A percentile compares a stretch with the other conserved stretches of the same genome.
Conservation (phyloP, 2,888 invertebrate genomes). For the Polyploca ridens region DNA sequence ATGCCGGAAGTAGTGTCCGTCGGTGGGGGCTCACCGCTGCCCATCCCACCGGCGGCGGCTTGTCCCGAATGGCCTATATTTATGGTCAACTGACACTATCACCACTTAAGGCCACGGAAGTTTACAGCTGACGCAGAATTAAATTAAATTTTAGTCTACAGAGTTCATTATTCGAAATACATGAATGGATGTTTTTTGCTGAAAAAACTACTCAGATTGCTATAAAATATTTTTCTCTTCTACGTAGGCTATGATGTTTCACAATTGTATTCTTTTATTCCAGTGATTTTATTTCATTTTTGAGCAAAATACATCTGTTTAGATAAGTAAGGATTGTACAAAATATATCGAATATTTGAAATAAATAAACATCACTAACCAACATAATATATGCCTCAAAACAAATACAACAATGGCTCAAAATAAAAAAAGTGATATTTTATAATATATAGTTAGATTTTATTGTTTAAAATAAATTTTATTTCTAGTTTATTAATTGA, state of each 20-base stretch:
- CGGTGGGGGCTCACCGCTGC: slow-evolving; percentile 75
- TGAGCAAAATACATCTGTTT: background rate
- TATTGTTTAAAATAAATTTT: slow-evolving; percentile 9
- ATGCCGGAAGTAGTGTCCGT: slow-evolving; percentile 77
- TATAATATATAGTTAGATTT: slow-evolving; percentile 21
- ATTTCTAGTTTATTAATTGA: background rate
- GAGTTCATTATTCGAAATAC: background rate
- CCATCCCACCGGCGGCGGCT: slow-evolving; percentile 74
- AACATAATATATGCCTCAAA: slow-evolving; percentile 9
- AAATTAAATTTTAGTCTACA: background rate
- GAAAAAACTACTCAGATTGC: background rate
- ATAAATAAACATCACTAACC: background rate
- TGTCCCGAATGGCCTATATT: slow-evolving; percentile 79
- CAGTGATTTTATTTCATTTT: background rate
- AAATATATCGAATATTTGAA: slow-evolving; percentile 13
- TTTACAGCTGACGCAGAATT: background rate
- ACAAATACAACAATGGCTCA: slow-evolving; percentile 30
- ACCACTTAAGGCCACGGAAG: background rate
- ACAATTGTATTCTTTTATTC: background rate
- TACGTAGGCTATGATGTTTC: background rate
- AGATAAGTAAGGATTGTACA: slow-evolving; percentile 6
- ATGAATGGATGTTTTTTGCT: background rate
- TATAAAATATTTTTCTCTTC: background rate
- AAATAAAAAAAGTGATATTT: slow-evolving; percentile 42
- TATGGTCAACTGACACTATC: slow-evolving; percentile 69